Base-by-base conservation (phyloP, 2,797 vertebrate species). In the Decapterus maruadsi region DNA sequence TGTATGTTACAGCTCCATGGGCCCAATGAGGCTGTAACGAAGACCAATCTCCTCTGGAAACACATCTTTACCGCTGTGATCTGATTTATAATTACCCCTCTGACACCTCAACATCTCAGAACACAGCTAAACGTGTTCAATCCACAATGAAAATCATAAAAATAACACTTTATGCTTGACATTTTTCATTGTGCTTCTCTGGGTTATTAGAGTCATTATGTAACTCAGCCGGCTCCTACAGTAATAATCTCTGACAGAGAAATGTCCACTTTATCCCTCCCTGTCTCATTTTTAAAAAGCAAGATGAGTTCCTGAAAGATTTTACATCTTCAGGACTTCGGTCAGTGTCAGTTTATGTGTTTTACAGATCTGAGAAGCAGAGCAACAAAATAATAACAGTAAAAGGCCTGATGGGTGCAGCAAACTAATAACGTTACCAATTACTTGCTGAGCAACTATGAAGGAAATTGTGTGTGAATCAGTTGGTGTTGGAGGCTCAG, bases 191-290 rank as follows among this genome's bases (percentile, higher is more conserved):
- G 29, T 26, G 26, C 48, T n/a, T 43, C 31, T 9, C 31, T 36
- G 34, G 2, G 65, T 75, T 85, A 68, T 43, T 75, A 19, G 13
- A 26, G 4, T 64, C 66, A 76, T 79, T 57, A 64, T 4, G 7
- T 46, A 17, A 17, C 43, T 0, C 0, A 29, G 63, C 68, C 57
- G 13, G 20, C 5, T 46, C 43, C 43, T 7, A 46, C 5, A 17
- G 43, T 1, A 48, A 84, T 75, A 66, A 76, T 62, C 26, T 59
- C 20, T 66, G 77, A 83, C 79, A 72, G 14, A 60, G 31, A 65
- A 71, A 5, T 20, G 40, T 10, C 53, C 22, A 42, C 69, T 51
- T 29, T 46, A 53, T 17, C 57, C 31, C 64, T 51, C 22, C 1
- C 11, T 1, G 70, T 17, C 10, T 66, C 58, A 19, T 74, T 68